Conservation (phyloP, 1,140 invertebrate species). For the Monomorium pharaonis region DNA sequence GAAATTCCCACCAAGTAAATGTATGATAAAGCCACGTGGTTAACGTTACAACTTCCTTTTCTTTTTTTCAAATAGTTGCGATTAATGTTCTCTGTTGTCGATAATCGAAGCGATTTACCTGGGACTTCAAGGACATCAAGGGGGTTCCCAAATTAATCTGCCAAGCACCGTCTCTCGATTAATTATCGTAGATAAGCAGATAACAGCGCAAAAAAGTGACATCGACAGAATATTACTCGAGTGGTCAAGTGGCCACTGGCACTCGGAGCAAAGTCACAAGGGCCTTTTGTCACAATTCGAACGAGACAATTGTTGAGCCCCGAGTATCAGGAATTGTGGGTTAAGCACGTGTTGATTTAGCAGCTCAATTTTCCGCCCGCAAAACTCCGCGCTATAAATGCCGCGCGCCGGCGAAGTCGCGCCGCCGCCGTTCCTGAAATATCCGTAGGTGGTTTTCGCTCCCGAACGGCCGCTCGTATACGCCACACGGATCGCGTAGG, state of each 20-base stretch:
- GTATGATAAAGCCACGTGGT: background rate
- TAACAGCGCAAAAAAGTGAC: background rate
- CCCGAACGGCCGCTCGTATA: background rate
- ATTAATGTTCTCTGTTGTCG: background rate
- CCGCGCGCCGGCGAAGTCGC: background rate
- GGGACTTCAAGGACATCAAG: background rate
- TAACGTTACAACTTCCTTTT: background rate
- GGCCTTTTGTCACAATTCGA: background rate
- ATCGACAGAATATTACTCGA: background rate
- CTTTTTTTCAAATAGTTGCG: background rate
- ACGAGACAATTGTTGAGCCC: background rate
- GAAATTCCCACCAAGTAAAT: background rate
- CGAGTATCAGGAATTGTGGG: background rate
- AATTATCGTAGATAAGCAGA: background rate
- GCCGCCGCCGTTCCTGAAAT: constrained; percentile 33
- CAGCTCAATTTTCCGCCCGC: background rate
- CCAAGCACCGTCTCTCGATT: background rate
- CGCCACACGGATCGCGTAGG: constrained; percentile 54
- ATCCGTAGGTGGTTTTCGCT: constrained; percentile 38
- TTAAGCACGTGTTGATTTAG: constrained; percentile 15
- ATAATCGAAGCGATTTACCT: background rate
- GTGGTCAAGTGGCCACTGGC: background rate
- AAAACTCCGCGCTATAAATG: constrained; percentile 7
- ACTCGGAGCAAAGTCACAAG: background rate
- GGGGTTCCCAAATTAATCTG: background rate